A percentile compares a stretch with the other conserved stretches of the same genome.
Conservation (phyloP, 2,113 vertebrate genomes). For the Cyprinodon tularosa region DNA sequence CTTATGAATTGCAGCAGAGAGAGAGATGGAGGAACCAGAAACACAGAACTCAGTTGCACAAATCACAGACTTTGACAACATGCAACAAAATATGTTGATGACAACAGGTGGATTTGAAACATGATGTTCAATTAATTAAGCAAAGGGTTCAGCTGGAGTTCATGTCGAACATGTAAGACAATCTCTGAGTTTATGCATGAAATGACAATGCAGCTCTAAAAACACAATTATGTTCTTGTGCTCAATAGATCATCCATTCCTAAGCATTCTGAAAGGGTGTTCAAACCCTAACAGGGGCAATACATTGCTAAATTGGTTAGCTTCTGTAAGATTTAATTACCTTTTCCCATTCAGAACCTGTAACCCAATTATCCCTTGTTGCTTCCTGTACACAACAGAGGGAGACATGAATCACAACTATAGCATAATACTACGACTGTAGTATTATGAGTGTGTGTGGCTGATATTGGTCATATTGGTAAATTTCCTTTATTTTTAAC, state of each 20-base stretch:
- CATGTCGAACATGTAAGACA: constrained; percentile 4
- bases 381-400: constrained; percentile 88
- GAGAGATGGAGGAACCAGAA: not conserved
- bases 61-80: not conserved
- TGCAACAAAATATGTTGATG: not conserved
- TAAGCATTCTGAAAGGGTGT: constrained; percentile 60
- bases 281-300: constrained; percentile 68
- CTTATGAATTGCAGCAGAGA: constrained; percentile 8
- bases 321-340: constrained; percentile 86
- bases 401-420: constrained; percentile 69
- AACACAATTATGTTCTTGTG: constrained; percentile 31
- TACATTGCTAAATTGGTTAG: constrained; percentile 79
- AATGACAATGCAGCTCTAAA: constrained; percentile 10
- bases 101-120: not conserved
- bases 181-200: not conserved
- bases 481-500: not conserved
- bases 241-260: constrained; percentile 54
- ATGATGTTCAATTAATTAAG: not conserved
- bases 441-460: not conserved
- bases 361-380: constrained; percentile 88
- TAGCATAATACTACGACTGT: constrained; percentile 31
- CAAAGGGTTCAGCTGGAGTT: not conserved
- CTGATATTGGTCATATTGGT: not conserved
- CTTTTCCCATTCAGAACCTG: constrained; percentile 83
- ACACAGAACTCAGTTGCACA: not conserved